Evolutionary conservation across 2,797 vertebrate genomes (phyloP).

Genomic region (Melanogrammus aeglefinus): DNA sequence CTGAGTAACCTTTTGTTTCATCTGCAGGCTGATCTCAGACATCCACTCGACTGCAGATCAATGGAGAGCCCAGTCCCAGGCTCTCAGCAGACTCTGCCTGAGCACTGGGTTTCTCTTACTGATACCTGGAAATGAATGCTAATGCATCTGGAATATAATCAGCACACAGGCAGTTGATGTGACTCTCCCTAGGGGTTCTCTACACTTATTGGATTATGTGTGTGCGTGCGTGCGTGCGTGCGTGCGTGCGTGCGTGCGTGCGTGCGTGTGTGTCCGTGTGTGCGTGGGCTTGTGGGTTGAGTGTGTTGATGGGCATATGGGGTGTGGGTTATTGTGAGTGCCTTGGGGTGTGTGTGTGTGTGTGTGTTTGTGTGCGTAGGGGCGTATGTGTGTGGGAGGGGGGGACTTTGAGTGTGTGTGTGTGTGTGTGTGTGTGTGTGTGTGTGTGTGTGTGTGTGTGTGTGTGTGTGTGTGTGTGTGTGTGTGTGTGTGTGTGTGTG

Average conservation of each 20-base stretch:
- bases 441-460: too few relatives aligned
- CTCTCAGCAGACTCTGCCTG: slow-evolving; percentile 39
- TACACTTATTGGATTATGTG: slow-evolving; percentile 22
- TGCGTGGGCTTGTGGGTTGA: neutral
- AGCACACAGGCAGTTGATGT: slow-evolving; percentile 37
- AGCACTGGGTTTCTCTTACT: slow-evolving; percentile 34
- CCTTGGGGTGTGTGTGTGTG: neutral
- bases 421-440: slow-evolving; percentile 2
- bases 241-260: neutral
- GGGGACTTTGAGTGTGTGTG: slow-evolving; percentile 43
- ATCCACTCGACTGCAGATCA: slow-evolving; percentile 31
- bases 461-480: neutral
- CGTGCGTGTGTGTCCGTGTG: slow-evolving; percentile 33
- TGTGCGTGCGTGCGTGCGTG: neutral
- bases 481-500: slow-evolving; percentile 19
- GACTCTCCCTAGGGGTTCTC: slow-evolving; percentile 31
- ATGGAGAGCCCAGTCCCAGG: slow-evolving; percentile 29
- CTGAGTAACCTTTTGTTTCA: slow-evolving; percentile 14
- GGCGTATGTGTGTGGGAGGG: neutral
- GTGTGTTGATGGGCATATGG: neutral
- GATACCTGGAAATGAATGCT: slow-evolving; percentile 48
- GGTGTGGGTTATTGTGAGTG: slow-evolving; percentile 19
- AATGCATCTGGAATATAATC: slow-evolving; percentile 46
- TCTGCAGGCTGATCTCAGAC: slow-evolving; percentile 33
- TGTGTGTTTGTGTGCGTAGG: slow-evolving; percentile 4